Conservation (phyloP, 2,113 vertebrate genomes). For the Chascanopsetta lugubris region DNA sequence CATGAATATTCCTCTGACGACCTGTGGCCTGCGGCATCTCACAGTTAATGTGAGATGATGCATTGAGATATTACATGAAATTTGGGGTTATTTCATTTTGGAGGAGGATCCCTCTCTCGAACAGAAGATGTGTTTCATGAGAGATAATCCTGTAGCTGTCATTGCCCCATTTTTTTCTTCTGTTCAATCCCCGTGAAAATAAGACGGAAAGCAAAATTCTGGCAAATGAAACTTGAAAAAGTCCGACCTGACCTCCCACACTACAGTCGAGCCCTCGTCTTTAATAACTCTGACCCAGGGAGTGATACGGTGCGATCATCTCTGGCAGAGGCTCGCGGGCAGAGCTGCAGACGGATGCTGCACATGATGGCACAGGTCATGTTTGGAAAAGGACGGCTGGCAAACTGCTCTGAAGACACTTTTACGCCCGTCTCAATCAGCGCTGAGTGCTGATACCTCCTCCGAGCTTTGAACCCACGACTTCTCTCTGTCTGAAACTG, state of each 20-base stretch:
- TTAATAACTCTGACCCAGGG: slow-evolving; percentile 46
- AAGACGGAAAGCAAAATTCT: neutral
- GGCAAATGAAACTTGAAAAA: neutral
- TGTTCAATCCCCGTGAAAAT: neutral
- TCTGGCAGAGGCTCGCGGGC: slow-evolving; percentile 24
- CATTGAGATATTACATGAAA: slow-evolving; percentile 34
- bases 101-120: neutral
- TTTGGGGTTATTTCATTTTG: slow-evolving; percentile 32
- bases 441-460: neutral
- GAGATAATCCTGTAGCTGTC: slow-evolving; percentile 9
- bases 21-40: slow-evolving; percentile 42
- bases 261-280: slow-evolving; percentile 41
- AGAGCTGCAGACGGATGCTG: slow-evolving; percentile 21
- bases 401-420: neutral
- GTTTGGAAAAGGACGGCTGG: slow-evolving; percentile 8
- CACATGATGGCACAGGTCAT: slow-evolving; percentile 30
- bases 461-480: neutral
- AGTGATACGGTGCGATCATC: slow-evolving; percentile 51
- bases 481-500: neutral
- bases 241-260: slow-evolving; percentile 52
- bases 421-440: neutral
- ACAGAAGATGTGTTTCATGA: slow-evolving; percentile 7
- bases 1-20: slow-evolving; percentile 66
- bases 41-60: slow-evolving; percentile 26
- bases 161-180: neutral